Evolutionary conservation across 23 tunicate genomes (phyloP).

Genomic region (Aplidium turbinatum): DNA sequence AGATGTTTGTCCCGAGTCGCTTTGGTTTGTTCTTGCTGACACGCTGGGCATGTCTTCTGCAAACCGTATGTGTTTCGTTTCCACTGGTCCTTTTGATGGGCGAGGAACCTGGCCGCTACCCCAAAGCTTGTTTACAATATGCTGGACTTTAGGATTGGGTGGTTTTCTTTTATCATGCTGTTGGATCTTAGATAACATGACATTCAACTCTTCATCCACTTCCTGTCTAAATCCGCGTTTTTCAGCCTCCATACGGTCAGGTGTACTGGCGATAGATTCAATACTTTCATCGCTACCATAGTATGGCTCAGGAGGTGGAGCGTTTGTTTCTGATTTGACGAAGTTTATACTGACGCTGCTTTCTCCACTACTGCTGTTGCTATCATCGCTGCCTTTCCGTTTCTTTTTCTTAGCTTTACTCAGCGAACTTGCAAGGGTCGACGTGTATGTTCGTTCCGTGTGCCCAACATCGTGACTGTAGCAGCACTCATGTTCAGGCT

Average conservation of each 20-base stretch:
- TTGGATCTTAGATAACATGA: too few relatives aligned
- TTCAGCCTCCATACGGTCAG: constrained; percentile 21
- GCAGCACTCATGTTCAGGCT: constrained; percentile 8
- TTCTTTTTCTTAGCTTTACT: background rate
- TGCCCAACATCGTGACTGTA: constrained; percentile 1
- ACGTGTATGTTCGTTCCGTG: too few relatives aligned
- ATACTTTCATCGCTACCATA: background rate
- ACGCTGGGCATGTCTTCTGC: too few relatives aligned
- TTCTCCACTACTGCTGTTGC: background rate
- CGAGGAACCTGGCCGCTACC: too few relatives aligned
- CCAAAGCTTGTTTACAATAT: too few relatives aligned
- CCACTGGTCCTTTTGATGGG: too few relatives aligned
- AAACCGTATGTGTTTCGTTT: too few relatives aligned
- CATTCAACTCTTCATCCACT: constrained; percentile 7
- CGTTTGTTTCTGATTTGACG: background rate
- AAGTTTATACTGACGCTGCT: background rate
- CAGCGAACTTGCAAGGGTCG: too few relatives aligned
- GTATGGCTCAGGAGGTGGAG: background rate
- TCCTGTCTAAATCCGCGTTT: constrained; percentile 28
- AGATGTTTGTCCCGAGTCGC: background rate
- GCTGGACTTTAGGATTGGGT: too few relatives aligned
- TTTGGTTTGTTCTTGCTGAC: constrained; percentile 2
- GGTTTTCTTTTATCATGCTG: too few relatives aligned
- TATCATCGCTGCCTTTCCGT: too few relatives aligned
- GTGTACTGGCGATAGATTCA: background rate